Conservation (phyloP, 2,888 invertebrate species). For the Brenthis daphne region DNA sequence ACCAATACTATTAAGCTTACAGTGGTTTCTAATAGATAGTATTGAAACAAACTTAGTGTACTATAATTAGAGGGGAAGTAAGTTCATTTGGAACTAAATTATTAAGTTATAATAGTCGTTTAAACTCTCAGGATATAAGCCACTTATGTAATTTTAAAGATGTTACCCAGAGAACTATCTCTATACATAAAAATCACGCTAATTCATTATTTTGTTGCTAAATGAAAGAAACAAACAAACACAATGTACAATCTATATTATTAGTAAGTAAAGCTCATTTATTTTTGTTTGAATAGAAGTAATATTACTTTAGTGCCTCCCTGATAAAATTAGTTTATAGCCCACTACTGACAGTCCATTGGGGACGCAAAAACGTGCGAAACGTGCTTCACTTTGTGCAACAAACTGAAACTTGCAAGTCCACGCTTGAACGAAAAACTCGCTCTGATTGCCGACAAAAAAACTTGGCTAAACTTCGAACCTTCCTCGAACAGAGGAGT, state of each 20-base stretch:
- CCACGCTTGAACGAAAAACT: slow-evolving; percentile 30
- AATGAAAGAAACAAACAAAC: too few species aligned
- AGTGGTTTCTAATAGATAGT: background rate
- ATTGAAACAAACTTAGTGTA: too few species aligned
- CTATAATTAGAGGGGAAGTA: too few species aligned
- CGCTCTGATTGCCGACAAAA: slow-evolving; percentile 39
- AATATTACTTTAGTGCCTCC: background rate
- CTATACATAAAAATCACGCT: too few species aligned
- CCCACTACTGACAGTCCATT: background rate
- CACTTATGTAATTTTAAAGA: too few species aligned
- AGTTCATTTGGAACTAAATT: too few species aligned
- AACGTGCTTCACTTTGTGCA: slow-evolving; percentile 20
- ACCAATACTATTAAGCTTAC: background rate
- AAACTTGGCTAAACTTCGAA: slow-evolving; percentile 37
- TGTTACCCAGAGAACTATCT: too few species aligned
- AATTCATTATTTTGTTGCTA: too few species aligned
- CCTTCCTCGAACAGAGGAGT: slow-evolving; percentile 53
- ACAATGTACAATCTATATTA: too few species aligned
- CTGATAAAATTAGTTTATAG: slow-evolving; percentile 16
- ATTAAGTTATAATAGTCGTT: too few species aligned
- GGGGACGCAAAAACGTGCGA: slow-evolving; percentile 23
- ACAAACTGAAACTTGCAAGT: slow-evolving; percentile 24
- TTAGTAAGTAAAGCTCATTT: background rate
- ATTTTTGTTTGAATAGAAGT: background rate
- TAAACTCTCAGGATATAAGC: too few species aligned